Evolutionary conservation across 2,113 vertebrate species (phyloP).

Genomic region (Paratilapia polleni): DNA sequence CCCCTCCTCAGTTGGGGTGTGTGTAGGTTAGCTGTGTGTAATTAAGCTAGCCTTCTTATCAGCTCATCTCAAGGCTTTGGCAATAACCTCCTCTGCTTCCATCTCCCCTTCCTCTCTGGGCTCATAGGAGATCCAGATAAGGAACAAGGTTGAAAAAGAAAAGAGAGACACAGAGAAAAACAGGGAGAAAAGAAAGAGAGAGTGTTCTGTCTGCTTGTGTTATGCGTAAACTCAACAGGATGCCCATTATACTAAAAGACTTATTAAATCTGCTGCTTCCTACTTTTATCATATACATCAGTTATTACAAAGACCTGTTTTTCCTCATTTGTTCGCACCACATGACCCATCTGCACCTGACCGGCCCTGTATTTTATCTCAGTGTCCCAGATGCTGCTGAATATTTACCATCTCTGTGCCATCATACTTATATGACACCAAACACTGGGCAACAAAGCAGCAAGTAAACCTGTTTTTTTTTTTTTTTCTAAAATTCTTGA

Average conservation of each 20-base stretch:
- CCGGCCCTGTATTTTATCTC: slow-evolving; percentile 51
- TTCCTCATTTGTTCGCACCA: slow-evolving; percentile 36
- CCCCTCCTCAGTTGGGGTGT: slow-evolving; percentile 52
- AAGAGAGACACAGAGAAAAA: not conserved
- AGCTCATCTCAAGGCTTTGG: slow-evolving; percentile 66
- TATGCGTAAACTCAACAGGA: slow-evolving; percentile 45
- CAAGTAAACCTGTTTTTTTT: not conserved
- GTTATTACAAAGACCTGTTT: slow-evolving; percentile 13
- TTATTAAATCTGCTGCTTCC: slow-evolving; percentile 40
- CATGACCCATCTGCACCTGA: slow-evolving; percentile 54
- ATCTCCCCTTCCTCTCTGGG: slow-evolving; percentile 64
- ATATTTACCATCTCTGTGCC: slow-evolving; percentile 48
- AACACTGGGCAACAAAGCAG: slow-evolving; percentile 17
- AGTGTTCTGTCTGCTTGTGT: not conserved
- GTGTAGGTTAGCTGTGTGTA: slow-evolving; percentile 57
- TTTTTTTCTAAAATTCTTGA: not conserved
- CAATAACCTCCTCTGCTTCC: slow-evolving; percentile 71
- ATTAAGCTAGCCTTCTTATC: slow-evolving; percentile 73
- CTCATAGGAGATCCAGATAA: slow-evolving; percentile 62
- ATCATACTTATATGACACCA: not conserved
- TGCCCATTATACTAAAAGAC: slow-evolving; percentile 28
- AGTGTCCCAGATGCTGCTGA: slow-evolving; percentile 54
- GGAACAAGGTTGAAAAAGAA: not conserved
- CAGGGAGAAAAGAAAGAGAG: not conserved
- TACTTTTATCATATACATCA: slow-evolving; percentile 30